phyloP scores from a whole-genome alignment of 2,797 vertebrate genomes.

The Darevskia mixta region DNA sequence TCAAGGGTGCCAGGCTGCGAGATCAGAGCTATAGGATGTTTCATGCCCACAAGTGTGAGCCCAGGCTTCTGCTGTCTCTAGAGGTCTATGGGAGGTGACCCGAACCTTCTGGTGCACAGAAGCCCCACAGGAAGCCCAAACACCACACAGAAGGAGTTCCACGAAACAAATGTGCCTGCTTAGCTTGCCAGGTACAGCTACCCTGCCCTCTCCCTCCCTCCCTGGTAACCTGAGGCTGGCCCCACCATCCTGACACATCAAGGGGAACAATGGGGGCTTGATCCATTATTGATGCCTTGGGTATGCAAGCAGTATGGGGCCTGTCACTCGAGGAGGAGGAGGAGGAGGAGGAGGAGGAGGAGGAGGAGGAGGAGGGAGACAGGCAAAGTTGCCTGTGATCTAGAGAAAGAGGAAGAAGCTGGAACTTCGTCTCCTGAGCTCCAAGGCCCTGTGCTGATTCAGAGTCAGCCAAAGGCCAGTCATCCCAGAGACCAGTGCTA shows the following conservation, averaged over 20 bases:
- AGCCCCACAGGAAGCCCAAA: background rate
- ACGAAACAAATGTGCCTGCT: too few relatives aligned
- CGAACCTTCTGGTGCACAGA: too few relatives aligned
- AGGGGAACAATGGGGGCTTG: conserved; percentile 30
- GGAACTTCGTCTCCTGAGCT: background rate
- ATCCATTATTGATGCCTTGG: conserved; percentile 42
- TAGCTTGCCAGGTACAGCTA: too few relatives aligned
- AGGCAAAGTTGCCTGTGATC: too few relatives aligned
- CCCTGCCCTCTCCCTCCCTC: background rate
- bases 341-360: too few relatives aligned
- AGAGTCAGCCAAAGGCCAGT: background rate
- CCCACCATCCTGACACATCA: background rate
- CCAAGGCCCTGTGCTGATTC: background rate
- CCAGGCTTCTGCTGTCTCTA: too few relatives aligned
- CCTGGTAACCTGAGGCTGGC: conserved; percentile 44
- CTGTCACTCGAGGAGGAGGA: background rate
- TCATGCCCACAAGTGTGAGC: background rate
- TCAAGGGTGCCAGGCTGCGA: background rate
- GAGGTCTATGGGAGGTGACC: background rate
- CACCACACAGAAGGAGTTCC: too few relatives aligned
- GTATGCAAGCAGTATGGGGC: conserved; percentile 4
- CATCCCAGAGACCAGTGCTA: background rate
- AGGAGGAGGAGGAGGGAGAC: too few relatives aligned
- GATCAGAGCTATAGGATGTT: background rate
- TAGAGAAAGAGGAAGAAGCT: background rate